Percentiles rank a stretch among this genome's conserved stretches.
Evolutionary conservation across 2,113 vertebrate species (phyloP).

Genomic region (Triplophysa rosa): DNA sequence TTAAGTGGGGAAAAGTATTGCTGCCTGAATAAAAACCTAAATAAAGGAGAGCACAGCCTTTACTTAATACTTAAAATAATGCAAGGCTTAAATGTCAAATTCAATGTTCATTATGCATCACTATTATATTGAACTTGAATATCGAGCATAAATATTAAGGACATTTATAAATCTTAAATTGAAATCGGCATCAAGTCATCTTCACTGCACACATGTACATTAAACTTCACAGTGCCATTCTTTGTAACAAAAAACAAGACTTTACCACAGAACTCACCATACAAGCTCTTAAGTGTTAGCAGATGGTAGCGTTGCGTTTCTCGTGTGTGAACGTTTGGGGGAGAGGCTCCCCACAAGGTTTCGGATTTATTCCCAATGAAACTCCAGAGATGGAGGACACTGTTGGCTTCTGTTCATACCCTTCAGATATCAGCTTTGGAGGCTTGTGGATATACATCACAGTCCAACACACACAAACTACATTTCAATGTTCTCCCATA

Average conservation of each 20-base stretch:
- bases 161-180: constrained; percentile 2
- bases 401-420: constrained; percentile 41
- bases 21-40: constrained; percentile 21
- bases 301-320: constrained; percentile 64
- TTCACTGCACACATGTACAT: constrained; percentile 23
- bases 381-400: constrained; percentile 29
- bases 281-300: constrained; percentile 65
- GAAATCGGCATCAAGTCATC: constrained; percentile 2
- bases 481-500: constrained; percentile 1
- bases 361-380: constrained; percentile 35
- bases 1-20: constrained; percentile 36
- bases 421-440: constrained; percentile 12
- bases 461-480: not conserved
- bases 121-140: not conserved
- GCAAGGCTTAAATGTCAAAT: not conserved
- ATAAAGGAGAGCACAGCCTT: constrained; percentile 16
- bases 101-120: not conserved
- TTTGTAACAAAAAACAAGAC: constrained; percentile 49
- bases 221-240: constrained; percentile 29
- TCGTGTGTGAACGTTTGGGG: constrained; percentile 47
- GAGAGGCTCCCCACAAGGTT: constrained; percentile 41
- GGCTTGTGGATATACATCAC: not conserved
- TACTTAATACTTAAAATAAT: too few species aligned
- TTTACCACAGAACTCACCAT: constrained; percentile 58
- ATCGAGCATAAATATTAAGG: constrained; percentile 2